Evolutionary conservation across 2,888 invertebrate genomes (phyloP).

Genomic region (Cotesia congregata): DNA sequence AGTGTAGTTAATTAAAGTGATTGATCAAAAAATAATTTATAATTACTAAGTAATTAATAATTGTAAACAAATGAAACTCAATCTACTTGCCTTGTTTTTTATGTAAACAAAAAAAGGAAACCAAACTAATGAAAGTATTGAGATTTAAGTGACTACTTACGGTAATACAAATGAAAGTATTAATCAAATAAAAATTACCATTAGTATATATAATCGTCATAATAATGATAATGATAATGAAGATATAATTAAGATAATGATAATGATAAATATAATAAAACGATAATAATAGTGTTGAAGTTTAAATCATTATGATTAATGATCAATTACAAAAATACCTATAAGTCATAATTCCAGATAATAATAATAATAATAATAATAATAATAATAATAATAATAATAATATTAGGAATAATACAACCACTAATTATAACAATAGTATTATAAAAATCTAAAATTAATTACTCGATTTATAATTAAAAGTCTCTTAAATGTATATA

Average conservation of each 20-base stretch:
- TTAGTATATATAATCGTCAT: not conserved
- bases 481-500: constrained; percentile 33
- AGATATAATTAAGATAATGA: not conserved
- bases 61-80: constrained; percentile 61
- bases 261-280: constrained; percentile 6
- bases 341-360: not conserved
- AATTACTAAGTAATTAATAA: constrained; percentile 50
- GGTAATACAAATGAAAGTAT: constrained; percentile 11
- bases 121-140: constrained; percentile 38
- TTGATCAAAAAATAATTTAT: constrained; percentile 52
- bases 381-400: not conserved
- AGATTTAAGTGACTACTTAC: constrained; percentile 5
- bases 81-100: constrained; percentile 70
- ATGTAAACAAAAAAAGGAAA: constrained; percentile 57
- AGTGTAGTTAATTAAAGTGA: constrained; percentile 60
- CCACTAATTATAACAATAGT: not conserved
- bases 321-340: not conserved
- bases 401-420: not conserved
- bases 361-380: not conserved
- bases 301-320: constrained; percentile 11
- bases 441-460: constrained; percentile 3
- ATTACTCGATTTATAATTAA: constrained; percentile 36
- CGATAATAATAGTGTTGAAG: constrained; percentile 25
- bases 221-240: not conserved
- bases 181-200: constrained; percentile 1